These are phyloP conservation scores for Drosophila mayaguana DNA, from an alignment of 2,888 invertebrate genomes.

Conservation along the genomic window DNA sequence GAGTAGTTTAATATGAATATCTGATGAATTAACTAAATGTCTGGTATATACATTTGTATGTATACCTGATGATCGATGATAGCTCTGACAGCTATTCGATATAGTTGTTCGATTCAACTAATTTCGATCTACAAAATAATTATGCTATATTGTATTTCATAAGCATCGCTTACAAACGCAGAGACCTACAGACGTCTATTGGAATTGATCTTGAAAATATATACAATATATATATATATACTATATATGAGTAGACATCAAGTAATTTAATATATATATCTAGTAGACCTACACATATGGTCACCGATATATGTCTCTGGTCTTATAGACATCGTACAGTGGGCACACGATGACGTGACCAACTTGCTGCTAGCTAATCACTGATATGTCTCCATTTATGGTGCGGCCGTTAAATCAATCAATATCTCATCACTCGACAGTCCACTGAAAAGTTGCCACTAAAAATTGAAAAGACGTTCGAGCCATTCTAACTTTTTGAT, in stretches of 20 bases:
- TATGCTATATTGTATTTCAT: not conserved
- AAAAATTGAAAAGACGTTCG: conserved; percentile 14
- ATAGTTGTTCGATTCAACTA: not conserved
- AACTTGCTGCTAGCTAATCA: conserved; percentile 38
- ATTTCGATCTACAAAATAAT: not conserved
- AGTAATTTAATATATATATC: conserved; percentile 5
- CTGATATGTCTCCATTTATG: conserved; percentile 50
- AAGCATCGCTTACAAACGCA: not conserved
- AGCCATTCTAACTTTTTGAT: conserved; percentile 28
- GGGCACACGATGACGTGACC: conserved; percentile 44
- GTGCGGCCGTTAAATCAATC: conserved; percentile 56
- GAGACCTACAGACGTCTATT: not conserved
- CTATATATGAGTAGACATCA: not conserved
- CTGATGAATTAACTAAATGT: not conserved
- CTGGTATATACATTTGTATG: not conserved
- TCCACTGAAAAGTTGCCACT: conserved; percentile 8
- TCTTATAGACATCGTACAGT: conserved; percentile 5
- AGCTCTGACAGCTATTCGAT: conserved; percentile 1
- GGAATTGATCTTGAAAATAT: conserved; percentile 2
- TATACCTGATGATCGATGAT: not conserved
- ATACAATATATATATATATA: not conserved
- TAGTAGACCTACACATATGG: not conserved
- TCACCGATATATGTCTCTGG: not conserved
- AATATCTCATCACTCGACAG: conserved; percentile 32
- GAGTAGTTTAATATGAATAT: not conserved